Evolutionary conservation across 2,888 invertebrate genomes (phyloP), one percentile per base, ranked within the genome.

Genomic region (Holacanthella duospinosa): DNA sequence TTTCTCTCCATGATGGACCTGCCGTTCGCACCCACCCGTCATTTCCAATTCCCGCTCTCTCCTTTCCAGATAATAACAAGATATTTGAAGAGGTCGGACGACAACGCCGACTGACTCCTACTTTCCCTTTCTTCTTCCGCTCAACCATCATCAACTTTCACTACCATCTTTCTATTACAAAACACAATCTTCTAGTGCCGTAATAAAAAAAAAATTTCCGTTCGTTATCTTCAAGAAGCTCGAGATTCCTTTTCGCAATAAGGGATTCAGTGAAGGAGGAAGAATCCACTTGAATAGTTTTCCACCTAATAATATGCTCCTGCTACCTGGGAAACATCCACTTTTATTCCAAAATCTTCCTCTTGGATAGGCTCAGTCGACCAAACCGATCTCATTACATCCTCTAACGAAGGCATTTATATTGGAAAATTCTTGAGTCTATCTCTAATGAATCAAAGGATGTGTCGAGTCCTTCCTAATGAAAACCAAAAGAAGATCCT

Each of bases 21-120:
- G 48, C 6, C 48, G 48, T 21, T 48, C 16, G 48, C 48, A 48
- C 48, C 48, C 48, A 21, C 48, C 48, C 48, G 48, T 48, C 48
- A 48, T 48, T 48, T 21, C 48, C 48, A 48, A 16, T 48, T 21
- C 48, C 4, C 21, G 48, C 6, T 48, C n/a, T 48, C 48, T 48
- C 12, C 4, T 48, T 48, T 48, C 48, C 48, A 21, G 6, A 36
- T 21, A 48, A 48, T 48, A 48, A 48, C 48, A 48, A 48, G 48
- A 48, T 48, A 48, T 48, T 48, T 48, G 19, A 48, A 48, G 48
- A n/a, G 48, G 48, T 48, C 48, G 48, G 48, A 48, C 48, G 21
- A 21, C 36, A n/a, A 36, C 36, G 36, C 6, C 36, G 12, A 48
- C 48, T 48, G 48, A 48, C 48, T 36, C 36, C 9, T 36, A 16